Base-by-base conservation (phyloP, 2,888 invertebrate genomes). In the Andrena trimmerana region DNA sequence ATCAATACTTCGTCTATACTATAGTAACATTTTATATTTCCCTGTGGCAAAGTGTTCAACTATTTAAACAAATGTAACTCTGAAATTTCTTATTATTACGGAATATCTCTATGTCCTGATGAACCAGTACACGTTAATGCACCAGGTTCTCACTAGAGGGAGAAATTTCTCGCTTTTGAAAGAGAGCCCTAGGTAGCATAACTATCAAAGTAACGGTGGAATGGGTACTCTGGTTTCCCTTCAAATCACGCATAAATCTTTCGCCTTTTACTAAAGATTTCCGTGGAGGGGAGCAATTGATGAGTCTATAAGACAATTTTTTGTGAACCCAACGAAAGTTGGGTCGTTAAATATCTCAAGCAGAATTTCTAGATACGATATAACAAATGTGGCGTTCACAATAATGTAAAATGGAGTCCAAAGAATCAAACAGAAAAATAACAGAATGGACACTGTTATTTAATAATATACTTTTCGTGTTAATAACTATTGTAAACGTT, bases 251-350 rank as follows among this genome's bases (percentile, higher is more conserved):
- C 77, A 92, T 93, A 94, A 94, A 94, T 94, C 94, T 94, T 94
- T 94, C 94, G 94, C 94, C 94, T 94, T 94, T 94, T 94, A 94
- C 94, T 94, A 94, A 94, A 94, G 94, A 94, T 94, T 93, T 93
- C 92, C 93, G 93, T 93, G 93, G 92, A 92, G 92, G 92, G 92
- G 92, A 42, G 42, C 42, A 42, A 42, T 42, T 42, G 88, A 92
- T 92, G 92, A 92, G 91, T 91, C 90, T 92, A 84, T 87, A 85
- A 81, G 13, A 59, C 71, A 91, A 92, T 93, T 94, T 93, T 88
- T 88, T 77, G 27, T 2, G 69, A 63, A 70, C 86, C 86, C 81
- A 57, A 86, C 83, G 74, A 0, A 72, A 79, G 83, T 88, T 82
- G 89, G 87, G 90, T 87, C 86, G 63, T 77, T 73, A 69, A 24